Evolutionary conservation across 2,888 invertebrate species (phyloP).

Genomic region (Rhyacophila evoluta): DNA sequence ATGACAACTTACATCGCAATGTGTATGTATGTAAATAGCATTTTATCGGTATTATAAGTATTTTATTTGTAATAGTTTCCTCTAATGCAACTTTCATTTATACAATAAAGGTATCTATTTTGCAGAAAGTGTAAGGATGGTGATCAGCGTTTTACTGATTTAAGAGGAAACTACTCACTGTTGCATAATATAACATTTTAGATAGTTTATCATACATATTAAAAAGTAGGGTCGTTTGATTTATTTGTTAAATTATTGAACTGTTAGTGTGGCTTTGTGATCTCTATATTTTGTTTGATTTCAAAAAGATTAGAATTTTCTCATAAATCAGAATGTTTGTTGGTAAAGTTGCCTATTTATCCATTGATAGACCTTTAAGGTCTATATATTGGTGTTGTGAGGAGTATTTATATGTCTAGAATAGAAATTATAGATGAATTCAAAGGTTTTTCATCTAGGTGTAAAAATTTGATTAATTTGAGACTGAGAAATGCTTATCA

Average conservation of each 20-base stretch:
- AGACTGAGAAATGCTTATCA: slow-evolving; percentile 49
- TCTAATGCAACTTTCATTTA: too few species aligned
- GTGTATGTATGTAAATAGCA: neutral
- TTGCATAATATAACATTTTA: neutral
- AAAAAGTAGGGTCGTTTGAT: neutral
- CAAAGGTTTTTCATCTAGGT: slow-evolving; percentile 43
- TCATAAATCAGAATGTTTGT: slow-evolving; percentile 34
- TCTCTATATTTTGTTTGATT: slow-evolving; percentile 6
- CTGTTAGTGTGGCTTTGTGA: slow-evolving; percentile 28
- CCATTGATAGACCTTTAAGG: slow-evolving; percentile 27
- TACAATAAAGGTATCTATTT: neutral
- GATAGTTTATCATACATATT: neutral
- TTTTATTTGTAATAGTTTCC: neutral
- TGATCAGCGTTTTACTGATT: neutral
- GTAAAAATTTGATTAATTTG: slow-evolving; percentile 45
- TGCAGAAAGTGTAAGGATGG: neutral
- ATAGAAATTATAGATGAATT: slow-evolving; percentile 29
- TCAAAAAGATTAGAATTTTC: neutral
- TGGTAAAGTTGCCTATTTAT: slow-evolving; percentile 40
- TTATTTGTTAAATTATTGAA: slow-evolving; percentile 28
- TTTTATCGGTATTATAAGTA: neutral
- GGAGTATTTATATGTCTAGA: slow-evolving; percentile 40
- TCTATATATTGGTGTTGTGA: slow-evolving; percentile 45
- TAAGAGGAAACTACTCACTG: neutral
- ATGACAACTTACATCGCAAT: neutral